Conservation (phyloP, 2,888 invertebrate species). For the Lordiphosa andalusiaca region DNA sequence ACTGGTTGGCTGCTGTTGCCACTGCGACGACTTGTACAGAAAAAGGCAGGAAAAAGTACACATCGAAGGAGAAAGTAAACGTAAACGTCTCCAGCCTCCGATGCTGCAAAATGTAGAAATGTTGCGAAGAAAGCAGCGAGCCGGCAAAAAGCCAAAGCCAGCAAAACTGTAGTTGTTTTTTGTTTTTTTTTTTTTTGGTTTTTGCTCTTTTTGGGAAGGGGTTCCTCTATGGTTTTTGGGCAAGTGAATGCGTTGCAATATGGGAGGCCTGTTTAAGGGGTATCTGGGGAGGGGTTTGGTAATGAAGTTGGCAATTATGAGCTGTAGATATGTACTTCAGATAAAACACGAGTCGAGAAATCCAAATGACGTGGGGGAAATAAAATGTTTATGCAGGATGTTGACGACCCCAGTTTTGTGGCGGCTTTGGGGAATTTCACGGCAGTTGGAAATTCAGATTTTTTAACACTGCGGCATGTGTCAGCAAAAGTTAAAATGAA, state of each 20-base stretch:
- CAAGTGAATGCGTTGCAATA: constrained; percentile 13
- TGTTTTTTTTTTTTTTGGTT: constrained; percentile 12
- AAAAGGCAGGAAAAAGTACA: constrained; percentile 73
- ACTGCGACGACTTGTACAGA: constrained; percentile 41
- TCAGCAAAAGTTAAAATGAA: too few species aligned
- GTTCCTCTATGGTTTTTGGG: constrained; percentile 10
- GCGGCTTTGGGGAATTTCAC: background rate
- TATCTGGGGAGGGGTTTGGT: constrained; percentile 22
- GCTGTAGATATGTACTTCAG: constrained; percentile 11
- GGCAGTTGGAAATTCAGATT: too few species aligned
- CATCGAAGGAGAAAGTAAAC: constrained; percentile 73
- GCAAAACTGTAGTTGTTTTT: constrained; percentile 32
- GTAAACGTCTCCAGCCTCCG: constrained; percentile 45
- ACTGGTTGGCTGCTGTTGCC: constrained; percentile 34
- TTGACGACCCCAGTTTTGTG: too few species aligned
- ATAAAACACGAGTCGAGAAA: too few species aligned
- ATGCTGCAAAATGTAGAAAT: constrained; percentile 50
- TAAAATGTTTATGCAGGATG: too few species aligned
- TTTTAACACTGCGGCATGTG: too few species aligned
- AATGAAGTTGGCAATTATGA: constrained; percentile 18
- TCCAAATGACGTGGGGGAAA: constrained; percentile 1
- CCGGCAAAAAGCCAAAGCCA: constrained; percentile 41
- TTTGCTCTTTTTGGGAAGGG: constrained; percentile 23
- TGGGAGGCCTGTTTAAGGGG: background rate
- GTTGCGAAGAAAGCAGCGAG: constrained; percentile 70